phyloP scores from a whole-genome alignment of 2,888 invertebrate species.

The Leptinotarsa haldemani region DNA sequence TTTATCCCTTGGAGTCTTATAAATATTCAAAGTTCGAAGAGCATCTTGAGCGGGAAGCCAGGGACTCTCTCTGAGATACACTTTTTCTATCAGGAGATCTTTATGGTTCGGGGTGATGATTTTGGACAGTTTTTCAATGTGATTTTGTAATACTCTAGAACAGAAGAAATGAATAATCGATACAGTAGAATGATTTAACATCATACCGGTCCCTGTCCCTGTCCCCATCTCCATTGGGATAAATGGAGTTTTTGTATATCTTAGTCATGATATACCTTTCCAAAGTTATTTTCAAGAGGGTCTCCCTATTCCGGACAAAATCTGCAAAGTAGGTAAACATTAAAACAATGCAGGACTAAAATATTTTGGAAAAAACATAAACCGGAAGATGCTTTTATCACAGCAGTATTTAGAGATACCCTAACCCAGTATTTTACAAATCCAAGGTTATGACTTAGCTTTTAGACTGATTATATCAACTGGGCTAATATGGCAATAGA shows the following conservation, averaged over 20 bases:
- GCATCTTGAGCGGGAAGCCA: conserved; percentile 96
- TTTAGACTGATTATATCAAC: too few relatives aligned
- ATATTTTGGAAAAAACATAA: too few relatives aligned
- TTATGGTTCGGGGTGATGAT: conserved; percentile 83
- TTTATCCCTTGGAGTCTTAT: conserved; percentile 91
- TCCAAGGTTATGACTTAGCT: too few relatives aligned
- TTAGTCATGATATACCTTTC: conserved; percentile 92
- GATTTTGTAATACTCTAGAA: conserved; percentile 84
- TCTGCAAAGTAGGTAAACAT: conserved; percentile 64
- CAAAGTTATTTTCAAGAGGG: conserved; percentile 83
- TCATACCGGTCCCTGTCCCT: conserved; percentile 86
- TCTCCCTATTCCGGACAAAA: conserved; percentile 77
- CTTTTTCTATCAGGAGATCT: conserved; percentile 83
- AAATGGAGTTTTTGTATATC: conserved; percentile 92
- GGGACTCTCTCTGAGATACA: conserved; percentile 90
- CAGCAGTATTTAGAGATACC: too few relatives aligned
- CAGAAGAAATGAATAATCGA: conserved; percentile 21
- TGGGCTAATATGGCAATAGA: too few relatives aligned
- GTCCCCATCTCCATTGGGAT: conserved; percentile 97
- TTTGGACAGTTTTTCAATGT: conserved; percentile 84
- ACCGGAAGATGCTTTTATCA: too few relatives aligned
- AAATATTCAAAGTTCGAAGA: conserved; percentile 88
- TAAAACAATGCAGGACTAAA: too few relatives aligned
- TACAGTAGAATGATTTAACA: background rate
- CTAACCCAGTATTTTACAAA: too few relatives aligned